These are phyloP conservation scores for Dasypolia templi DNA, from an alignment of 2,888 invertebrate genomes.

Conservation along the genomic window DNA sequence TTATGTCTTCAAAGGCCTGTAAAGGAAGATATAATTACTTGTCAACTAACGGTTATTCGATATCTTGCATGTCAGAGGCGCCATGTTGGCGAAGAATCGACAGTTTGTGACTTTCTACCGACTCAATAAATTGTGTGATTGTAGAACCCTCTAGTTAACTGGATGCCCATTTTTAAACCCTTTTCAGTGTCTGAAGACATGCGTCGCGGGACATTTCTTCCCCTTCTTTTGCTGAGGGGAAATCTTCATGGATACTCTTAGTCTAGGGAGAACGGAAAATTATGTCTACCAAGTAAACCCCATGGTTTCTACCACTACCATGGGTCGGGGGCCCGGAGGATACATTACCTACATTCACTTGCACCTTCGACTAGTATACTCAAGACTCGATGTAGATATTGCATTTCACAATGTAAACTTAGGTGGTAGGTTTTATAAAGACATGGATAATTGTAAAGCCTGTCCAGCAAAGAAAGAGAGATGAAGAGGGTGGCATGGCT, in stretches of 20 bases:
- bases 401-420: neutral
- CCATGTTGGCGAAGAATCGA: constrained; percentile 11
- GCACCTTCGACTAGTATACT: no score
- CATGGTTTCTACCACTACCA: no score
- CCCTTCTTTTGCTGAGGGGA: neutral
- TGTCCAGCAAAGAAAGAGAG: neutral
- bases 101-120: constrained; percentile 5
- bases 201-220: neutral
- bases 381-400: neutral
- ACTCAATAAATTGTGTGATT: neutral
- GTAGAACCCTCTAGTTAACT: neutral
- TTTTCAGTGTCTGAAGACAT: neutral
- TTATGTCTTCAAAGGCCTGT: constrained; percentile 44
- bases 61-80: constrained; percentile 44
- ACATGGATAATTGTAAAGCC: neutral
- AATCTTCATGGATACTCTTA: no score
- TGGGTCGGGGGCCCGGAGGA: neutral
- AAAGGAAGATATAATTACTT: constrained; percentile 70
- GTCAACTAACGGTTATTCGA: constrained; percentile 65
- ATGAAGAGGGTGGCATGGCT: no score
- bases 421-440: neutral
- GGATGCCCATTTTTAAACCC: neutral
- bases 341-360: neutral
- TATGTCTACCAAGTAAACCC: no score
- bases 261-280: neutral